Base-by-base conservation (phyloP, 2,797 vertebrate genomes). In the Serranus cabrilla region DNA sequence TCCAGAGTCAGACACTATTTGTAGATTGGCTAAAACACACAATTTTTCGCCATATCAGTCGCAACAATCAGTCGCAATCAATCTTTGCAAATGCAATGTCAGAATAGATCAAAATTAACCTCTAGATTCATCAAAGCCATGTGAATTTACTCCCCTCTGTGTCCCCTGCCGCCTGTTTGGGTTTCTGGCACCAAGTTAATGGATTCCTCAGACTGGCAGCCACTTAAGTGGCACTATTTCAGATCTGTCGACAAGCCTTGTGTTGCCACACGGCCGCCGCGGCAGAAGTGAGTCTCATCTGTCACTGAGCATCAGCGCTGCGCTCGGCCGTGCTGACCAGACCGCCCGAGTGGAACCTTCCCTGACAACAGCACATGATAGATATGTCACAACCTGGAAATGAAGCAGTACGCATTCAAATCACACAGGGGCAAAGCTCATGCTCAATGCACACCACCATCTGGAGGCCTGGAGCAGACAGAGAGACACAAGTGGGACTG, bases 311-410 rank as follows among this genome's bases (percentile, higher is more conserved):
- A 86, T 91, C 91, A 87, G 80, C 61, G 18, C 55, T 5, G 45
- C 13, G 39, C 71, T 74, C 63, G 70, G 79, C 79, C 78, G 61
- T 17, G 79, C 88, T 83, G 87, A 84, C 86, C 87, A 64, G 72
- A 80, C 60, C 74, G 40, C 83, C 74, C 27, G 23, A 84, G 86
- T 63, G 83, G 75, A 92, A 89, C 83, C 75, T 57, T 88, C 71
- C 74, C 84, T 80, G 84, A 91, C 87, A 84, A 89, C 76, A 52
- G 71, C 68, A 14, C 84, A 76, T 58, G 90, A 92, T 87, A 86
- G 81, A 92, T 84, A 73, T 90, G 82, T 92, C 88, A 86, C 86
- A 85, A 87, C 82, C 86, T 87, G 86, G 85, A 93, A 91, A 92
- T 89, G 56, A 90, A 93, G 90, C 80, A n/a, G 31, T 87, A 77